Evolutionary conservation across 2,113 vertebrate species (phyloP).

Genomic region (Gallinago media): DNA sequence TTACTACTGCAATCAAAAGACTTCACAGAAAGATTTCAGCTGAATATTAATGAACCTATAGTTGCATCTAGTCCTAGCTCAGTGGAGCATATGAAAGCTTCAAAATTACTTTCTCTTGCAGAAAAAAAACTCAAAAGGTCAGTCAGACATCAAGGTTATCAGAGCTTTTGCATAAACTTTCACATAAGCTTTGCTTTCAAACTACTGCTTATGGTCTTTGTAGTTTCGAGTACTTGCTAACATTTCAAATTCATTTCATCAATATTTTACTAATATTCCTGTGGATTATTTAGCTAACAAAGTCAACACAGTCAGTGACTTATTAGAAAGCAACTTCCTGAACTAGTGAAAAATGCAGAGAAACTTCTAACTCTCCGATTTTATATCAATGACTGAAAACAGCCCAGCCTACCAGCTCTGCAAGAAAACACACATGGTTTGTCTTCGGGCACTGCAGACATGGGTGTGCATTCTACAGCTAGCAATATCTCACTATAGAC

Average conservation of each 20-base stretch:
- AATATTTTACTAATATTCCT: background rate
- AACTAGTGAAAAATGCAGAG: background rate
- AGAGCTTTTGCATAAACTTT: background rate
- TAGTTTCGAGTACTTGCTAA: background rate
- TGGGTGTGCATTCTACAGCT: background rate
- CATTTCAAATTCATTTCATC: background rate
- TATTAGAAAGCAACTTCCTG: background rate
- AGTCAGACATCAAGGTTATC: background rate
- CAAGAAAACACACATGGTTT: background rate
- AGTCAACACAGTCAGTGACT: background rate
- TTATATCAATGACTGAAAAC: background rate
- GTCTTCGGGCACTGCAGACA: background rate
- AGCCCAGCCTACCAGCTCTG: background rate
- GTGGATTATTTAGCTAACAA: background rate
- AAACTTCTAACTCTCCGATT: background rate
- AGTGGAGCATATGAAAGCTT: background rate
- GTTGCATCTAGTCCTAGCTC: background rate
- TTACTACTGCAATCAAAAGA: background rate
- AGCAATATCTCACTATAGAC: background rate
- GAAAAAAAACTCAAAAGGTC: background rate
- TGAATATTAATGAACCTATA: background rate
- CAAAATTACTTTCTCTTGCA: background rate
- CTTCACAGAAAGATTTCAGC: background rate
- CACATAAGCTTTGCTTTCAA: background rate
- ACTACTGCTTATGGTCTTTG: background rate